Evolutionary conservation across 2,888 invertebrate species (phyloP).

Genomic region (Conus canariensis): DNA sequence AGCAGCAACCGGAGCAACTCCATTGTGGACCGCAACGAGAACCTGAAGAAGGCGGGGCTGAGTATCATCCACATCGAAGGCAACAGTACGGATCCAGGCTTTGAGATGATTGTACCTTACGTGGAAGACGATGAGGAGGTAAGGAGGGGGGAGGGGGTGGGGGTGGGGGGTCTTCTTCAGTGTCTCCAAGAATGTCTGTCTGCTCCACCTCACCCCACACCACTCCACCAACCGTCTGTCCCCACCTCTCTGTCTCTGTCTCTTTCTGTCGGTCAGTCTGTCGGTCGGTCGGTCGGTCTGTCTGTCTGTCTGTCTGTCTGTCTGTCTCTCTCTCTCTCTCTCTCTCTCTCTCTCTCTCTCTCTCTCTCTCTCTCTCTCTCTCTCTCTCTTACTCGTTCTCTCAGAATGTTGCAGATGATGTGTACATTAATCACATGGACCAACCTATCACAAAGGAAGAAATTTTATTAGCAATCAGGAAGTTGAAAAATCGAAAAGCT

Average conservation of each 20-base stretch:
- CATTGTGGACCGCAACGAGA: constrained; percentile 17
- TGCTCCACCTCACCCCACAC: too few species aligned
- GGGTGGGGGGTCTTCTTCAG: background rate
- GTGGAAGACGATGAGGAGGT: constrained; percentile 47
- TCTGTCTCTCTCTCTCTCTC: background rate
- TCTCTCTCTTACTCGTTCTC: too few species aligned
- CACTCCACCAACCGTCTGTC: too few species aligned
- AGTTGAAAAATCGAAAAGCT: too few species aligned
- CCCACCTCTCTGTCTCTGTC: constrained; percentile 9
- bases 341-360: background rate
- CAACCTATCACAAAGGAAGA: too few species aligned
- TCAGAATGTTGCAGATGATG: too few species aligned
- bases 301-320: background rate
- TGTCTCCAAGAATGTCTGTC: background rate
- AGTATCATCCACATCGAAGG: constrained; percentile 48
- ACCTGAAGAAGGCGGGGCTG: constrained; percentile 39
- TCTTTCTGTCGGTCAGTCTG: constrained; percentile 19
- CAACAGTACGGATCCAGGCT: constrained; percentile 42
- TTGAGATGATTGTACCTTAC: constrained; percentile 41
- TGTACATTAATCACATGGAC: too few species aligned
- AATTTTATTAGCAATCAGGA: too few species aligned
- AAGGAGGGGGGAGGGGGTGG: background rate
- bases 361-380: background rate
- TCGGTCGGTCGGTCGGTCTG: background rate
- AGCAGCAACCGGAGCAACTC: constrained; percentile 33